phyloP scores from a whole-genome alignment of 2,113 vertebrate genomes.

The Ptilonorhynchus violaceus region DNA sequence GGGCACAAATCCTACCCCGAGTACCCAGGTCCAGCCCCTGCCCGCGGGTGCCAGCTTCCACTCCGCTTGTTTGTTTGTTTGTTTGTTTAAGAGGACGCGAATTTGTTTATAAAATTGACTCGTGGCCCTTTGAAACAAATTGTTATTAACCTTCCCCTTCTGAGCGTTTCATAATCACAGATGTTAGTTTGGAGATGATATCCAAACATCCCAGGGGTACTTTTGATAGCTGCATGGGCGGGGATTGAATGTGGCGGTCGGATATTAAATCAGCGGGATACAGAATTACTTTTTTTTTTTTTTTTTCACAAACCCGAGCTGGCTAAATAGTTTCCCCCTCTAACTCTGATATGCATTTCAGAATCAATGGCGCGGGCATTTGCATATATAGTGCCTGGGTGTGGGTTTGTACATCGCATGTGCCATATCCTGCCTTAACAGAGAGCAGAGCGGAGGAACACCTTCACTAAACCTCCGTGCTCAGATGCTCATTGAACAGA shows the following conservation, averaged over 20 bases:
- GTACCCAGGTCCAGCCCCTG: background rate
- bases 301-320: background rate
- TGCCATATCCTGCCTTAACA: background rate
- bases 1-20: background rate
- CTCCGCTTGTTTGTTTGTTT: background rate
- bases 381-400: conserved; percentile 36
- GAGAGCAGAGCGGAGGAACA: background rate
- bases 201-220: conserved; percentile 53
- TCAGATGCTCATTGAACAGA: background rate
- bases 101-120: conserved; percentile 29
- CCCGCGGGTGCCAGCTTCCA: background rate
- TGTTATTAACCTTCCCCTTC: conserved; percentile 41
- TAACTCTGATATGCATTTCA: conserved; percentile 31
- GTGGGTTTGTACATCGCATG: background rate
- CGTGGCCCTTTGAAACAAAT: conserved; percentile 3
- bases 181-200: conserved; percentile 64
- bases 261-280: conserved; percentile 68
- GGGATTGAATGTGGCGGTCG: conserved; percentile 42
- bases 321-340: background rate
- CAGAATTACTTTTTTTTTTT: conserved; percentile 50
- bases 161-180: conserved; percentile 22
- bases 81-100: background rate
- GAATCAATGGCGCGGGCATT: background rate
- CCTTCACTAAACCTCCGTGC: background rate
- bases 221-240: conserved; percentile 41